These are phyloP conservation scores for Ctenopoma multispine DNA, from an alignment of 2,797 vertebrate genomes.

Conservation along the genomic window DNA sequence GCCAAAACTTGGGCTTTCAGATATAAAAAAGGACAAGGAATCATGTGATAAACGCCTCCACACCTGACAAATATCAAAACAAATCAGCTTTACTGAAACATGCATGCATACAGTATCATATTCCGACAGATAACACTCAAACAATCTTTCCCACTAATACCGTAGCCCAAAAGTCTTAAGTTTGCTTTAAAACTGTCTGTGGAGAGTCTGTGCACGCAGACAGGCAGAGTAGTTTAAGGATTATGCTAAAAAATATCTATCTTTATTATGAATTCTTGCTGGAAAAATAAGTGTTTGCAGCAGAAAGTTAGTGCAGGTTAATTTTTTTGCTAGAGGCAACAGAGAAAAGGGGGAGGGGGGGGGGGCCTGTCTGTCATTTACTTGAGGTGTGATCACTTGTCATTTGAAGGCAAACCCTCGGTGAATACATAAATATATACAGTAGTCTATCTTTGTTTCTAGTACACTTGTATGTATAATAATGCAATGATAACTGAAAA, in stretches of 20 bases:
- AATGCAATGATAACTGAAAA: no score
- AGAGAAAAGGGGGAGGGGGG: slow-evolving; percentile 49
- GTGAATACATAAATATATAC: slow-evolving; percentile 70
- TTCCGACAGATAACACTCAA: slow-evolving; percentile 34
- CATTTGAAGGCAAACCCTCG: slow-evolving; percentile 76
- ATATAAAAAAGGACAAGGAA: slow-evolving; percentile 18
- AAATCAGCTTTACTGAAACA: slow-evolving; percentile 25
- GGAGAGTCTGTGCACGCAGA: slow-evolving; percentile 18
- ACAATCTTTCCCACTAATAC: slow-evolving; percentile 37
- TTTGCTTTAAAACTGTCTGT: slow-evolving; percentile 17
- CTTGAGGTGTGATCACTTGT: slow-evolving; percentile 44
- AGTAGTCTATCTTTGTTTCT: slow-evolving; percentile 43
- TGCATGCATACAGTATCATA: slow-evolving; percentile 44
- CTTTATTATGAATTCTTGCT: slow-evolving; percentile 31
- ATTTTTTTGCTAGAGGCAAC: slow-evolving; percentile 63
- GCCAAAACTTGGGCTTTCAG: slow-evolving; percentile 9
- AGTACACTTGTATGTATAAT: no score
- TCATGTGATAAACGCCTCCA: slow-evolving; percentile 23
- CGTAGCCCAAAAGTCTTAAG: slow-evolving; percentile 22
- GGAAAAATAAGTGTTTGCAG: slow-evolving; percentile 47
- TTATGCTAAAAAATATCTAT: slow-evolving; percentile 30
- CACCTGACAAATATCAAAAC: slow-evolving; percentile 28
- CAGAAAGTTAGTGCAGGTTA: slow-evolving; percentile 52
- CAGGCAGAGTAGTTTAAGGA: slow-evolving; percentile 17
- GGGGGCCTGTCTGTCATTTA: slow-evolving; percentile 36